Base-by-base conservation (phyloP, 1,140 invertebrate genomes). In the Cotesia glomerata region DNA sequence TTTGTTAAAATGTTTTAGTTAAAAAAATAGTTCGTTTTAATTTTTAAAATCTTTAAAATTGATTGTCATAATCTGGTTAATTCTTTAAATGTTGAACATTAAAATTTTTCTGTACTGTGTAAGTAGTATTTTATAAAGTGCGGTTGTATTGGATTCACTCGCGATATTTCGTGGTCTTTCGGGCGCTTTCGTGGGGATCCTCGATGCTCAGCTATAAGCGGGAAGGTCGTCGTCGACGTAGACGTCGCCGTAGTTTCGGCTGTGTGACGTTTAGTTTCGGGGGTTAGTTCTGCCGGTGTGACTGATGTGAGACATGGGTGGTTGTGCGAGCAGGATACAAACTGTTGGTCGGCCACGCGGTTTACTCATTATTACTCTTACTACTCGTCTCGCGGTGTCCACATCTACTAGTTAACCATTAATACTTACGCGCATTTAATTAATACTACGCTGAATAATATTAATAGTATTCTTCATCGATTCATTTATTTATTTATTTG, bases 131-230 rank as follows among this genome's bases (percentile, higher is more conserved):
- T 26, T 26, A 26, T 26, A 26, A 45, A 45, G 39, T 72, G 59
- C 71, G 71, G 64, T 26, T 34, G 56, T 36, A 26, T 64, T 14
- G 14, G 66, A 45, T 45, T 45, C 11, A 0, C 39, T 76, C 76
- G 79, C 73, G 76, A 62, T 74, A 80, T 81, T 81, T 80, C 79
- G 80, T 79, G 74, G 75, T 73, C 78, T 82, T 82, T 82, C 80
- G 80, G 78, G 78, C 71, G 72, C 71, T 74, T 79, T 51, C 72
- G 76, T 52, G 65, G 13, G 45, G 62, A 79, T 77, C 77, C 76
- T 56, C 70, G 66, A 18, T 14, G 64, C 56, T 58, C 39, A 34
- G 18, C 65, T 58, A 35, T 8, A 59, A 52, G 69, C 65, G 68
- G 65, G 73, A 34, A 54, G 62, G 66, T 49, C 39, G 39, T 45